These are phyloP conservation scores for Drosophila barbarae DNA, from an alignment of 2,888 invertebrate species.

Conservation along the genomic window DNA sequence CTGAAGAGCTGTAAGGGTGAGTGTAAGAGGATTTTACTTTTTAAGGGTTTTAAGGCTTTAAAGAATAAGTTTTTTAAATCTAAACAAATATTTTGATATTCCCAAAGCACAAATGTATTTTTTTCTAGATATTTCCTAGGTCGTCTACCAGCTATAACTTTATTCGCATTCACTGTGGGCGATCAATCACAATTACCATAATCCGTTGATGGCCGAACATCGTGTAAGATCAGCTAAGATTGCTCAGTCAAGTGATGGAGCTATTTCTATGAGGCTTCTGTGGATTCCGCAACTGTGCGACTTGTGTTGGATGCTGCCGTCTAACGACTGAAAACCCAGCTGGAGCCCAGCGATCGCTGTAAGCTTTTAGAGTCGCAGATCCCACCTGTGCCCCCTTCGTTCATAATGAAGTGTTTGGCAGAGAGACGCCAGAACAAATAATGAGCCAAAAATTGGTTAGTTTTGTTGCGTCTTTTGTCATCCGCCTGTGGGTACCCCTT, in stretches of 20 bases:
- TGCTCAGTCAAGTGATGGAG: constrained; percentile 12
- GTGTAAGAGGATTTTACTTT: background rate
- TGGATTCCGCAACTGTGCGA: constrained; percentile 56
- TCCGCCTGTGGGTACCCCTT: constrained; percentile 7
- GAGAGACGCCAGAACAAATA: constrained; percentile 57
- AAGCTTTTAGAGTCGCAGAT: constrained; percentile 53
- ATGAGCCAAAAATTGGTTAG: constrained; percentile 54
- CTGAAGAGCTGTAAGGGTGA: constrained; percentile 9
- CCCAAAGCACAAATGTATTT: background rate
- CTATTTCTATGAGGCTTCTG: constrained; percentile 21
- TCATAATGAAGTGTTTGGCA: constrained; percentile 52
- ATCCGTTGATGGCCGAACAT: constrained; percentile 55
- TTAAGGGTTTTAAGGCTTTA: no score
- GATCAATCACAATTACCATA: constrained; percentile 64
- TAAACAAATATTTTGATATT: no score
- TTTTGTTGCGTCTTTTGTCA: constrained; percentile 41
- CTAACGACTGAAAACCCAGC: constrained; percentile 54
- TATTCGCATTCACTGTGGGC: constrained; percentile 7
- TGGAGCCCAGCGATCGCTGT: constrained; percentile 56
- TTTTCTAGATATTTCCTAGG: background rate
- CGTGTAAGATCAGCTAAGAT: constrained; percentile 35
- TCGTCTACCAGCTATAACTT: background rate
- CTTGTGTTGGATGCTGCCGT: constrained; percentile 69
- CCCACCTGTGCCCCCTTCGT: constrained; percentile 9
- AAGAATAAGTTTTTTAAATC: background rate